Conservation (phyloP, 1,140 invertebrate species). For the Asobara japonica region DNA sequence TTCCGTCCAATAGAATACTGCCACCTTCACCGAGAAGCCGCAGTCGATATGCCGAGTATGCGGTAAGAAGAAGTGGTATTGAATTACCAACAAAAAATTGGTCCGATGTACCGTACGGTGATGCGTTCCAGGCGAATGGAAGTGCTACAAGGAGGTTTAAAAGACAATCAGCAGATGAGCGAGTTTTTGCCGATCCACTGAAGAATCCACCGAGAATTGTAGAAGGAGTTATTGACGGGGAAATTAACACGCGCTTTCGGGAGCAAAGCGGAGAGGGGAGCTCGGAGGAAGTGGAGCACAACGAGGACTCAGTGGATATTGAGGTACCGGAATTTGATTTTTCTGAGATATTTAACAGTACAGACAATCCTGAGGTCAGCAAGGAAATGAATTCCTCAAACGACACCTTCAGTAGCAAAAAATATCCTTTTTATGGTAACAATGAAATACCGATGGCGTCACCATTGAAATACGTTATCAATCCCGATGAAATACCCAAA, state of each 20-base stretch:
- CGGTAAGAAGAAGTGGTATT: constrained; percentile 16
- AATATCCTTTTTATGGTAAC: constrained; percentile 65
- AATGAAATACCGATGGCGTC: constrained; percentile 48
- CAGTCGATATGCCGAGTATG: constrained; percentile 39
- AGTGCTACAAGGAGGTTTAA: not conserved
- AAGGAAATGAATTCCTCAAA: constrained; percentile 30
- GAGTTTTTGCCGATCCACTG: constrained; percentile 33
- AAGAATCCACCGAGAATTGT: constrained; percentile 44
- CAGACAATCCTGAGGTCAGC: constrained; percentile 34
- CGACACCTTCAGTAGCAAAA: constrained; percentile 48
- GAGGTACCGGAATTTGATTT: constrained; percentile 55
- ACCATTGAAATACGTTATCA: constrained; percentile 61
- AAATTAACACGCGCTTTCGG: constrained; percentile 52
- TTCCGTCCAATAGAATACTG: constrained; percentile 36
- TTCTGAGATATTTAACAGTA: constrained; percentile 38
- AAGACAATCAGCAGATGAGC: not conserved
- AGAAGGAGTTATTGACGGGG: constrained; percentile 47
- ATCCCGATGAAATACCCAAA: constrained; percentile 60
- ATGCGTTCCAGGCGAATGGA: not conserved
- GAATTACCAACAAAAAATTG: constrained; percentile 12
- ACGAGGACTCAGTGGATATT: constrained; percentile 43
- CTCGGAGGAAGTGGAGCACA: constrained; percentile 24
- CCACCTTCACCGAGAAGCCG: constrained; percentile 36
- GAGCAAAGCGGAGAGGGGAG: not conserved
- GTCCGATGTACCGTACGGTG: not conserved